Percentiles rank a stretch among this genome's conserved stretches.
Conservation (phyloP, 2,888 invertebrate species). For the Heliconius cydno region DNA sequence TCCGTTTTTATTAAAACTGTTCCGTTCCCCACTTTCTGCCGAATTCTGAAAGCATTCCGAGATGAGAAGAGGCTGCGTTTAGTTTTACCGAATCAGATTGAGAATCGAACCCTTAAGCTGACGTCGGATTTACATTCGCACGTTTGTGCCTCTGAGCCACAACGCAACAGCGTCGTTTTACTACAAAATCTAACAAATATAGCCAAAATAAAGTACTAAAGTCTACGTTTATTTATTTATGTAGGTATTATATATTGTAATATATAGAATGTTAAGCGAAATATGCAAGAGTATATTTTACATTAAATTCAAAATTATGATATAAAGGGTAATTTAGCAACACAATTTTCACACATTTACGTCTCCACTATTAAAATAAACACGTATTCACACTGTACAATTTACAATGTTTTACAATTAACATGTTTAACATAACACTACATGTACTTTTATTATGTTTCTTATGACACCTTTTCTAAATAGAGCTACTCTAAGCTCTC, state of each 20-base stretch:
- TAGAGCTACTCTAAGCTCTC: constrained; percentile 38
- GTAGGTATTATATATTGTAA: background rate
- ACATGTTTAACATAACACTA: constrained; percentile 51
- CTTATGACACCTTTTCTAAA: constrained; percentile 47
- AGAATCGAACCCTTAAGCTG: background rate
- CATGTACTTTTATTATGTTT: constrained; percentile 49
- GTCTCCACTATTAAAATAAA: constrained; percentile 55
- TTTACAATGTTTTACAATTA: constrained; percentile 48
- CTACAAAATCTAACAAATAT: background rate
- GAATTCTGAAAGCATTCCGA: too few species aligned
- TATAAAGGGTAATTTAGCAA: background rate
- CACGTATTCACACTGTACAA: constrained; percentile 56
- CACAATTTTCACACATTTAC: constrained; percentile 24
- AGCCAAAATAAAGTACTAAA: background rate
- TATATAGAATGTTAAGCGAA: background rate
- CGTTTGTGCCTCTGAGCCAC: background rate
- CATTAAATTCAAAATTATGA: background rate
- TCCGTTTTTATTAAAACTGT: background rate
- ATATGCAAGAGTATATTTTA: background rate
- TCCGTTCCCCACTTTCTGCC: too few species aligned
- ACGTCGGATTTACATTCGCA: background rate
- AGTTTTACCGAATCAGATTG: too few species aligned
- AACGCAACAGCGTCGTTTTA: background rate
- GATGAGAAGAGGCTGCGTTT: too few species aligned
- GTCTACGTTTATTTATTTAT: too few species aligned